phyloP scores from a whole-genome alignment of 2,113 vertebrate species.

The Ia io region DNA sequence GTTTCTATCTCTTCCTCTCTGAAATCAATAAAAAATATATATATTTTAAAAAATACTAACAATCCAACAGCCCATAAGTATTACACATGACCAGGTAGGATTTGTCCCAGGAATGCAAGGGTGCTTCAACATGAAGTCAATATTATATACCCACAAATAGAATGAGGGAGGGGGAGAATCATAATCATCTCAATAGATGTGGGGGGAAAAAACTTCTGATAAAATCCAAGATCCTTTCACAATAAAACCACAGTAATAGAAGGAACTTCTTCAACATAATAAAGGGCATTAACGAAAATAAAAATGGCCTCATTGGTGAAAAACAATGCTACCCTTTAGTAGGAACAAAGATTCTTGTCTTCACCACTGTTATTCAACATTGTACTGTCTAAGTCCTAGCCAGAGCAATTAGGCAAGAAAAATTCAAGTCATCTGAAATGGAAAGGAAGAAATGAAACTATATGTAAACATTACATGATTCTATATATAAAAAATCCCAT shows the following conservation, averaged over 20 bases:
- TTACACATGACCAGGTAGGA: neutral
- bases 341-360: neutral
- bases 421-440: neutral
- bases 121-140: neutral
- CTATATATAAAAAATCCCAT: neutral
- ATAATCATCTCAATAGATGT: neutral
- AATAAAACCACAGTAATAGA: neutral
- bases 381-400: neutral
- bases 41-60: neutral
- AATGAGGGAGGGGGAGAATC: neutral
- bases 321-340: neutral
- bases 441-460: neutral
- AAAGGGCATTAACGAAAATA: neutral
- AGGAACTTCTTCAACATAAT: neutral
- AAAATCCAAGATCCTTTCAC: neutral
- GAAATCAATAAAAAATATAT: no score
- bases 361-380: neutral
- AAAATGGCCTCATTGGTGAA: neutral
- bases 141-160: neutral
- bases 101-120: neutral
- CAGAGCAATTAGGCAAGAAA: neutral
- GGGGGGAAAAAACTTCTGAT: neutral
- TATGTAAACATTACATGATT: neutral
- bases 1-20: no score
- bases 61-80: neutral